Conservation (phyloP, 64 coral and sea anemone species). For the Porites lutea region DNA sequence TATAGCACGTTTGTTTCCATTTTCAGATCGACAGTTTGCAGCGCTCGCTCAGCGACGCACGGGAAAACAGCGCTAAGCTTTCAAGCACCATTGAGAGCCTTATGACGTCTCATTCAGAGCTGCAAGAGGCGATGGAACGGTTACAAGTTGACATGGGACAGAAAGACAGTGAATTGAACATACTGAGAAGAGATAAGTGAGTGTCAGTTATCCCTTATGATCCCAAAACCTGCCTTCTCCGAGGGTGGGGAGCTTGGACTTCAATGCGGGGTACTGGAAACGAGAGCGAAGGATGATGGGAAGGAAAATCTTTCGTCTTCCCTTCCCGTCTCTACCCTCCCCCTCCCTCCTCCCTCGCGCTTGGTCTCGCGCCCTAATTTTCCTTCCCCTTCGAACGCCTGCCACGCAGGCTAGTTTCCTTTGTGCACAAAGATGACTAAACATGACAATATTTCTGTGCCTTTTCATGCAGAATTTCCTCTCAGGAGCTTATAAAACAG, state of each 20-base stretch:
- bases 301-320: no score
- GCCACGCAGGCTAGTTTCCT: no score
- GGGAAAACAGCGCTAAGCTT: constrained; percentile 70
- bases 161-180: constrained; percentile 71
- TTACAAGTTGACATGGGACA: constrained; percentile 86
- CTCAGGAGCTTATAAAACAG: constrained; percentile 61
- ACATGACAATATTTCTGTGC: background rate
- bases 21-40: constrained; percentile 78
- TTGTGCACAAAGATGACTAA: background rate
- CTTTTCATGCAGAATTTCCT: constrained; percentile 51
- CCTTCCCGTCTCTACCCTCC: no score
- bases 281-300: no score
- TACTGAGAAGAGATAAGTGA: constrained; percentile 78
- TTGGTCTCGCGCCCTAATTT: no score
- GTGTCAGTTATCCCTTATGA: background rate
- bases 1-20: background rate
- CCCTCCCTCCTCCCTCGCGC: no score
- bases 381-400: no score
- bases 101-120: constrained; percentile 84
- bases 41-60: constrained; percentile 70
- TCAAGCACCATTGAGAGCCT: constrained; percentile 82
- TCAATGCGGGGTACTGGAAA: no score
- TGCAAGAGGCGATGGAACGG: constrained; percentile 81
- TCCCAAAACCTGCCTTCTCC: no score
- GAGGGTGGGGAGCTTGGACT: no score